Evolutionary conservation across 1,140 invertebrate genomes (phyloP).

Genomic region (Tribolium castaneum): DNA sequence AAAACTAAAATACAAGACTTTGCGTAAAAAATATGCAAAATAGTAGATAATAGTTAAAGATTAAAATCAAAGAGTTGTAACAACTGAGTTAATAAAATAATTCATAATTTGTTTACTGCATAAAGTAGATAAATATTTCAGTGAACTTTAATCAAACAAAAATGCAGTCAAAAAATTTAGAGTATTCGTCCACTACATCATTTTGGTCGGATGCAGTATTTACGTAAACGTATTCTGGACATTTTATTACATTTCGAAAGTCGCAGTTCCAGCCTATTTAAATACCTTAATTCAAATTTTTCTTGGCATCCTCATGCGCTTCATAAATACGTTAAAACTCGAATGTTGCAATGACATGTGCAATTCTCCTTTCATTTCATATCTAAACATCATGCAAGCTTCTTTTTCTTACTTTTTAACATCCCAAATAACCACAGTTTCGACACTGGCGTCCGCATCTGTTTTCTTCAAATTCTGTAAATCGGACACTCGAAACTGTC

Average conservation of each 20-base stretch:
- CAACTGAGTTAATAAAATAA: too few species aligned
- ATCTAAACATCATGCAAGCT: not conserved
- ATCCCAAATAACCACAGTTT: not conserved
- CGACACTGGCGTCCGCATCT: not conserved
- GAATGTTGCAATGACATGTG: not conserved
- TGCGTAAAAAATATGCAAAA: too few species aligned
- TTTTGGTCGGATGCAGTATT: not conserved
- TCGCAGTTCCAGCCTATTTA: not conserved
- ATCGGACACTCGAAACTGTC: not conserved
- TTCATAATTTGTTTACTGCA: too few species aligned
- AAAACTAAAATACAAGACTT: too few species aligned
- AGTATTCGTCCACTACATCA: not conserved
- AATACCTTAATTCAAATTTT: not conserved
- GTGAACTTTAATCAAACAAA: not conserved
- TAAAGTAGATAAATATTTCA: too few species aligned
- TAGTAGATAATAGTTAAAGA: too few species aligned
- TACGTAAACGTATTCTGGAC: not conserved
- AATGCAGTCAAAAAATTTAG: not conserved
- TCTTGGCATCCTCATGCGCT: not conserved
- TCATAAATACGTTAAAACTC: not conserved
- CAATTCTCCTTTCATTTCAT: not conserved
- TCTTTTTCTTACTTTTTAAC: not conserved
- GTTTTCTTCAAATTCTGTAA: not conserved
- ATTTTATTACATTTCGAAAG: not conserved
- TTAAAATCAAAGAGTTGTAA: too few species aligned